Evolutionary conservation across 2,113 vertebrate genomes (phyloP), one percentile per base, ranked within the genome.

Genomic region (Sinocyclocheilus maitianheensis): DNA sequence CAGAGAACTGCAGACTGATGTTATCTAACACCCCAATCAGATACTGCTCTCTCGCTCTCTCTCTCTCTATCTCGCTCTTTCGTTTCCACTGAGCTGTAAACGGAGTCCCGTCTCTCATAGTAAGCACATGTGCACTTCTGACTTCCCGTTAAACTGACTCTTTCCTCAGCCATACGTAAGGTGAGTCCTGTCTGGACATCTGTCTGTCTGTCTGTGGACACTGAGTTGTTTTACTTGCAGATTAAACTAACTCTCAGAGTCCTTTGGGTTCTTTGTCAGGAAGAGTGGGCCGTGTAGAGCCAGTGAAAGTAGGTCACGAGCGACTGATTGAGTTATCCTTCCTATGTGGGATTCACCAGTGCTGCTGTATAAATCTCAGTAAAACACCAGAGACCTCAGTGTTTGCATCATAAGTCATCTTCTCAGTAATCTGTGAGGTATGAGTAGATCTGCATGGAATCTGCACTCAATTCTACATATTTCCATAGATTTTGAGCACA

Each of bases 21-120:
- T 82, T 87, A 87, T 87, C 85, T 87, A 81, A 87, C 34, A 77
- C 78, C 78, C 67, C 60, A 30, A 85, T 88, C 78, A 77, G 84
- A 88, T 83, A 65, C 72, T 84, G 20, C 83, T 74, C 53, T 37
- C 76, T 43, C 69, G 1, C 58, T 0, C 71, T 13, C 7, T 34
- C 43, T 62, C 69, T n/a, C 20, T 62, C 69, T 75, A 2, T 14
- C 55, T 58, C 16, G 5, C 55, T 20, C 81, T 53, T 46, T 51
- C 55, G 63, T 74, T 81, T 71, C 63, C 37, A 72, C 51, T 84
- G 76, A 55, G 76, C 76, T 78, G 24, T 78, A 37, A 81, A 67
- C 60, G 37, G 22, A 76, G 30, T 55, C 43, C 43, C 43, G 43
- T 43, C 43, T 43, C 43, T 69, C 8, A 82, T 51, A 69, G 26